Conservation (phyloP, 1,140 invertebrate genomes). For the Amphibalanus amphitrite region DNA sequence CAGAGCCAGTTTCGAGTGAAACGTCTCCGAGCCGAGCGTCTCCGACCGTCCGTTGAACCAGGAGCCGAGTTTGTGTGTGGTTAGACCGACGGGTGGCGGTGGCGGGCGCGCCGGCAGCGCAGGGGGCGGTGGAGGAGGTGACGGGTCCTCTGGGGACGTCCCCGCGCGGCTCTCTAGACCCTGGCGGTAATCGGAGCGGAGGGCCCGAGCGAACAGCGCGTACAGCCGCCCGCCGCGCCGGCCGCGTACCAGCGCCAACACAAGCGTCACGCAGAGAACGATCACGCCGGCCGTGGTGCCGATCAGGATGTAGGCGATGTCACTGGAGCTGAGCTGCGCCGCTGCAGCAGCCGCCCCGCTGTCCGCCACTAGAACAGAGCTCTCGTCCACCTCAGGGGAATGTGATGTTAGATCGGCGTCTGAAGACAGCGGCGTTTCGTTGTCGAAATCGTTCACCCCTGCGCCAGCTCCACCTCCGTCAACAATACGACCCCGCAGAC, state of each 20-base stretch:
- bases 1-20: neutral
- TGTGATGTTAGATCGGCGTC: no score
- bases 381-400: neutral
- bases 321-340: neutral
- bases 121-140: no score
- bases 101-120: no score
- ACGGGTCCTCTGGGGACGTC: neutral
- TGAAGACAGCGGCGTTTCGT: no score
- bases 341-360: no score
- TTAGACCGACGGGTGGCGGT: no score
- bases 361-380: no score
- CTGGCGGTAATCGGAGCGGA: neutral
- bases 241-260: neutral
- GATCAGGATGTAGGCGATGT: neutral
- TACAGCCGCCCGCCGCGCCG: neutral
- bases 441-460: no score
- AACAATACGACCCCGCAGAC: no score
- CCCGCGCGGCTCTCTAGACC: neutral
- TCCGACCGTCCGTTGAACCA: neutral
- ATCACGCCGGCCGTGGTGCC: neutral
- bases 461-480: no score
- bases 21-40: neutral
- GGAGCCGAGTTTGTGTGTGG: neutral
- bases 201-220: neutral
- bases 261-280: neutral